phyloP scores from a whole-genome alignment of 1,140 invertebrate genomes.

The Mamestra configurata region DNA sequence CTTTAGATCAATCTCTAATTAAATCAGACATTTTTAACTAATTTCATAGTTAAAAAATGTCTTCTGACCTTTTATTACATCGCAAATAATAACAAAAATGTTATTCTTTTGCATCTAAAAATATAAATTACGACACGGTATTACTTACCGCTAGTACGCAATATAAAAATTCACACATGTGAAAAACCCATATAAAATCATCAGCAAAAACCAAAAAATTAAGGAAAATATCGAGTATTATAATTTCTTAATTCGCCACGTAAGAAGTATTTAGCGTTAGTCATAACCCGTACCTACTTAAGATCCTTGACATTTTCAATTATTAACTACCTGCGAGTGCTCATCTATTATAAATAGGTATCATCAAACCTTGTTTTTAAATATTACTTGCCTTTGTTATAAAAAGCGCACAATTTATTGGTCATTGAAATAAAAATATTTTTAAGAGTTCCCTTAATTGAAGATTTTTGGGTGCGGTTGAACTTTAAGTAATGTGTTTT shows the following conservation, averaged over 20 bases:
- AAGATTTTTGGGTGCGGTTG: neutral
- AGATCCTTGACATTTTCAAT: slow-evolving; percentile 46
- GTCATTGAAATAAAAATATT: slow-evolving; percentile 4
- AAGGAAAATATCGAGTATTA: slow-evolving; percentile 27
- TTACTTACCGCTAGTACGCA: too few relatives aligned
- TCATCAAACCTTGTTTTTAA: slow-evolving; percentile 37
- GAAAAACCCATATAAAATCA: slow-evolving; percentile 17
- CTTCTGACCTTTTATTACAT: too few relatives aligned
- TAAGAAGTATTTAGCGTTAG: slow-evolving; percentile 30
- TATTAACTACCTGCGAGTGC: slow-evolving; percentile 37
- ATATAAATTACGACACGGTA: too few relatives aligned
- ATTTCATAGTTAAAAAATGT: too few relatives aligned
- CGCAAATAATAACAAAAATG: too few relatives aligned
- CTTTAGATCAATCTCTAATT: too few relatives aligned
- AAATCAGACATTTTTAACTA: too few relatives aligned
- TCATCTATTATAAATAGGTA: slow-evolving; percentile 39
- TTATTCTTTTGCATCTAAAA: too few relatives aligned
- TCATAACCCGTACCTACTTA: slow-evolving; percentile 33
- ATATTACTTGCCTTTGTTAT: slow-evolving; percentile 7
- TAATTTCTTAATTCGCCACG: neutral
- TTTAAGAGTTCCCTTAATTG: neutral
- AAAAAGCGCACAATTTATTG: neutral
- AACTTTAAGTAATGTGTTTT: neutral
- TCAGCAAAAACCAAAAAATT: neutral
- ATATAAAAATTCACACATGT: too few relatives aligned